Conservation (phyloP, 2,888 invertebrate genomes). For the Tipula vernalis region DNA sequence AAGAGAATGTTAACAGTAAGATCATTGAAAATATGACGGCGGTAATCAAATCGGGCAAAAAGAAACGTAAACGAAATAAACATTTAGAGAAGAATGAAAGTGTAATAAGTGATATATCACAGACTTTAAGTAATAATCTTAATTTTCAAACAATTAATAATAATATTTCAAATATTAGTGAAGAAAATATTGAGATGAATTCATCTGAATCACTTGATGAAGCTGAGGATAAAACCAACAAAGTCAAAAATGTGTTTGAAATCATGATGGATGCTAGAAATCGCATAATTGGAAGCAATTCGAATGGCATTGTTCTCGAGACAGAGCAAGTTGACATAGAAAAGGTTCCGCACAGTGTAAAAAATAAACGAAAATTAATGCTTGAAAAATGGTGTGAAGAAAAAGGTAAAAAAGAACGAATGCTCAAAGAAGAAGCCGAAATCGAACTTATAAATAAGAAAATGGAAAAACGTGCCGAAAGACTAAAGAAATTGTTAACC, state of each 20-base stretch:
- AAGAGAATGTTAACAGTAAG: background rate
- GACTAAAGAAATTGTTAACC: conserved; percentile 38
- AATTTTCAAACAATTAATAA: conserved; percentile 15
- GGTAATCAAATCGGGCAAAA: conserved; percentile 31
- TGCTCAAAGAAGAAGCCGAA: conserved; percentile 42
- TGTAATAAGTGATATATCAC: conserved; percentile 15
- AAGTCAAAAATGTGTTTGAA: conserved; percentile 42
- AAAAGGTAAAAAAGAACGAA: conserved; percentile 49
- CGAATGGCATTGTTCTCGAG: conserved; percentile 42
- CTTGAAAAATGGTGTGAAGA: conserved; percentile 50
- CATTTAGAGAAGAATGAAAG: conserved; percentile 12
- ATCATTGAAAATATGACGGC: conserved; percentile 30
- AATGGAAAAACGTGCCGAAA: conserved; percentile 47
- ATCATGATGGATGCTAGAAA: conserved; percentile 54
- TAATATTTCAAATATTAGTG: conserved; percentile 11
- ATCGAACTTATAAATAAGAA: conserved; percentile 43
- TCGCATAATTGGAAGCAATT: conserved; percentile 49
- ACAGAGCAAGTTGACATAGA: conserved; percentile 9
- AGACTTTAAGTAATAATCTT: conserved; percentile 15
- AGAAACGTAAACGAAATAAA: conserved; percentile 32
- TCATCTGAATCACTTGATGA: background rate
- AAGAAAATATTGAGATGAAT: background rate
- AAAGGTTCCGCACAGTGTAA: conserved; percentile 23
- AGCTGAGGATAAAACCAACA: background rate
- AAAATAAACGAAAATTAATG: conserved; percentile 39